Percentiles rank a stretch among this genome's conserved stretches.
phyloP scores from a whole-genome alignment of 2,888 invertebrate genomes.

The Drosophila ezoana region DNA sequence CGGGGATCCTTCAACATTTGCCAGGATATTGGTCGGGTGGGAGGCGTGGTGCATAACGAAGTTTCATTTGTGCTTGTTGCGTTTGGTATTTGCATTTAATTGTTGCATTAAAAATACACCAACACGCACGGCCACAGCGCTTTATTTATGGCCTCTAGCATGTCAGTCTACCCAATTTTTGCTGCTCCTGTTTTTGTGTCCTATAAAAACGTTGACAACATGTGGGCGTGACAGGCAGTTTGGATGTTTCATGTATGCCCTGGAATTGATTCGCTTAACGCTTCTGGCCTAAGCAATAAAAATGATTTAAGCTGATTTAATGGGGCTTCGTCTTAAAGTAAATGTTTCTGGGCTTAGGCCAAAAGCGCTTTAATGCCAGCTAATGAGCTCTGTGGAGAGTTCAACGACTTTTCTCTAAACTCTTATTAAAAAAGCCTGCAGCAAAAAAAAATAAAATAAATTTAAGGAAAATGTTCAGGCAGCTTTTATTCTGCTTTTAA shows the following conservation, averaged over 20 bases:
- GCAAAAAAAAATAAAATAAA: background rate
- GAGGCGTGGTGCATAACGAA: background rate
- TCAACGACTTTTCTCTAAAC: background rate
- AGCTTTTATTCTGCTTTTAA: background rate
- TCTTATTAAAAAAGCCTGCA: background rate
- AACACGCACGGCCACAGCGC: slow-evolving; percentile 26
- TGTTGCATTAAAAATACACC: slow-evolving; percentile 76
- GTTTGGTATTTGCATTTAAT: slow-evolving; percentile 76
- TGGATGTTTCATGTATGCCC: slow-evolving; percentile 29
- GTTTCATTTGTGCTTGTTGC: slow-evolving; percentile 46
- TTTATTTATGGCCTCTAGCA: slow-evolving; percentile 46
- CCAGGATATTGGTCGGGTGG: slow-evolving; percentile 18
- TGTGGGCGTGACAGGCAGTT: slow-evolving; percentile 57
- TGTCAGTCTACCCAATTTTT: slow-evolving; percentile 8
- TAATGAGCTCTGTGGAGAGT: slow-evolving; percentile 29
- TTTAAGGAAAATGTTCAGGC: background rate
- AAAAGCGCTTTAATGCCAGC: slow-evolving; percentile 9
- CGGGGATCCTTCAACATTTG: slow-evolving; percentile 61
- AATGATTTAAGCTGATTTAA: slow-evolving; percentile 59
- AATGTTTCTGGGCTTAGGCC: background rate
- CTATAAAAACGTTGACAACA: slow-evolving; percentile 56
- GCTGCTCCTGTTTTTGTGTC: slow-evolving; percentile 4
- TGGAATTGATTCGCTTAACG: slow-evolving; percentile 48
- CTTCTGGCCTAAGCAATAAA: slow-evolving; percentile 39
- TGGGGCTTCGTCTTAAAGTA: slow-evolving; percentile 7